Conservation (phyloP, 2,113 vertebrate genomes). For the Stercorarius parasiticus region DNA sequence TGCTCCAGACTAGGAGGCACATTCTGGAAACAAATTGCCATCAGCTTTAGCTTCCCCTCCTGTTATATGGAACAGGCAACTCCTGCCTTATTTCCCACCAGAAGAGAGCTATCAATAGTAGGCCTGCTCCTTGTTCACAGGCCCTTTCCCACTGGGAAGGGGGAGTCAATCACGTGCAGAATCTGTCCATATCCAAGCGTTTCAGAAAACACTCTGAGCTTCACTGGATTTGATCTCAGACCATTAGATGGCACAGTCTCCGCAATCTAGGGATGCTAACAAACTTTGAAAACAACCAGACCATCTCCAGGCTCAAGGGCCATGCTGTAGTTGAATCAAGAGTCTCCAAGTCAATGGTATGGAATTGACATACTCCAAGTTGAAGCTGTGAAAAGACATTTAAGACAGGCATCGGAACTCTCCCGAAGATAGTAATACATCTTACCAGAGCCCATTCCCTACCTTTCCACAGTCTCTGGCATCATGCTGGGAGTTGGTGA, state of each 20-base stretch:
- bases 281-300: background rate
- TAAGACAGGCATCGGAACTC: background rate
- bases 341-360: background rate
- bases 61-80: background rate
- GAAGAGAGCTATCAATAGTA: background rate
- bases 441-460: background rate
- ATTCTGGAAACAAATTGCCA: background rate
- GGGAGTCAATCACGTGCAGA: background rate
- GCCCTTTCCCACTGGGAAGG: background rate
- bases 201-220: background rate
- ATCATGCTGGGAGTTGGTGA: background rate
- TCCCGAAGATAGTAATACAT: background rate
- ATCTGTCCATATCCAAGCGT: background rate
- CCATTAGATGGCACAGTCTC: background rate
- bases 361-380: background rate
- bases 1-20: background rate
- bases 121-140: background rate
- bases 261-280: background rate
- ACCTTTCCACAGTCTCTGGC: background rate
- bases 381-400: background rate
- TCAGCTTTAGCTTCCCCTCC: background rate
- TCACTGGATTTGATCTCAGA: background rate
- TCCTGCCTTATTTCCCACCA: background rate
- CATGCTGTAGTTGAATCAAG: background rate
- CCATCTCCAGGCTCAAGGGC: background rate